Percentiles rank a stretch among this genome's conserved stretches.
phyloP scores from a whole-genome alignment of 2,888 invertebrate species.

The Ophion costatus region DNA sequence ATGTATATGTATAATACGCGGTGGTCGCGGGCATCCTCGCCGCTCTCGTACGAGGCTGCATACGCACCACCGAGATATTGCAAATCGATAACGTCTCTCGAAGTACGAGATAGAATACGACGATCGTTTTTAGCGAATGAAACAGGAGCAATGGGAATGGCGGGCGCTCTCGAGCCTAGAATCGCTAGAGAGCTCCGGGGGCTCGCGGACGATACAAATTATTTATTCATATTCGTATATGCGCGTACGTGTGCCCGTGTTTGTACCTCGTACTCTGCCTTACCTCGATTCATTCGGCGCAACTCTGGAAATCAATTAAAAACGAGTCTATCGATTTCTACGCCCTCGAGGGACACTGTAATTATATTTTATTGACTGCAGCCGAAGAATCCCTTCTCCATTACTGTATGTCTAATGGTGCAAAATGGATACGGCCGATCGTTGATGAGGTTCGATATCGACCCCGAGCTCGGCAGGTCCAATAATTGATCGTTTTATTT shows the following conservation, averaged over 20 bases:
- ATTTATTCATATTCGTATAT: constrained; percentile 62
- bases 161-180: constrained; percentile 18
- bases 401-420: constrained; percentile 53
- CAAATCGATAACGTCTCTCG: constrained; percentile 59
- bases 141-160: constrained; percentile 64
- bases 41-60: constrained; percentile 6
- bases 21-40: constrained; percentile 14
- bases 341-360: constrained; percentile 63
- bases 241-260: not conserved
- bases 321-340: constrained; percentile 63
- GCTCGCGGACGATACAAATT: constrained; percentile 56
- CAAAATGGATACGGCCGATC: constrained; percentile 46
- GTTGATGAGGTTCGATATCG: constrained; percentile 40
- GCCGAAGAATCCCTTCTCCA: constrained; percentile 42
- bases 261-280: constrained; percentile 10
- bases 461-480: constrained; percentile 18
- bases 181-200: constrained; percentile 48
- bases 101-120: constrained; percentile 29
- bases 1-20: constrained; percentile 1
- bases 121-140: constrained; percentile 61
- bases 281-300: constrained; percentile 45
- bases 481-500: constrained; percentile 56
- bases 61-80: constrained; percentile 45
- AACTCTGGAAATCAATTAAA: constrained; percentile 65
- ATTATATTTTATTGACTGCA: constrained; percentile 68